Evolutionary conservation across 2,797 vertebrate genomes (phyloP).

Genomic region (Siniperca undulata): DNA sequence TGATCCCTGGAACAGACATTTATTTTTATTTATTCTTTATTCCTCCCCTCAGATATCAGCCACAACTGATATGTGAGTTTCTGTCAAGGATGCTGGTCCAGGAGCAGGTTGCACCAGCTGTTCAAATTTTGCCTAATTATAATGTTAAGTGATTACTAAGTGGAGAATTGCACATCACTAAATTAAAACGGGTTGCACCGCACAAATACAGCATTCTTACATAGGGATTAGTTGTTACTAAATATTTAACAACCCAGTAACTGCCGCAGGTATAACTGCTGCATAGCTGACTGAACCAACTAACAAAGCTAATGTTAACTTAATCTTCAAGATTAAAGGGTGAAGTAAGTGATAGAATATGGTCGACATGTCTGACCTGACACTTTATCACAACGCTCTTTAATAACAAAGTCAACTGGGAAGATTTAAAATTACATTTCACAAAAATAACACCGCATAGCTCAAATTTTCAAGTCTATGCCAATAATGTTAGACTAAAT

Average conservation of each 20-base stretch:
- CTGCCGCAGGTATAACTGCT: neutral
- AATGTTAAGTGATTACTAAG: neutral
- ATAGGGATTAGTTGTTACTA: neutral
- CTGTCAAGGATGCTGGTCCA: neutral
- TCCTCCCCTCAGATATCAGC: neutral
- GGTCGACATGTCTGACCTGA: neutral
- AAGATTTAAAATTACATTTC: neutral
- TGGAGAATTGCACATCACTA: neutral
- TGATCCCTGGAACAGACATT: constrained; percentile 14
- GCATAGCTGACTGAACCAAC: neutral
- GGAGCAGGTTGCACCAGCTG: constrained; percentile 7
- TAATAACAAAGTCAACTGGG: too few relatives aligned
- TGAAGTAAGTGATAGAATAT: neutral
- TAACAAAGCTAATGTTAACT: neutral
- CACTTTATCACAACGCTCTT: too few relatives aligned
- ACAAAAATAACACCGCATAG: neutral
- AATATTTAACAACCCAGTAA: neutral
- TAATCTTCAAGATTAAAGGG: neutral
- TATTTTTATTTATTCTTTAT: neutral
- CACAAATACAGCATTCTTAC: neutral
- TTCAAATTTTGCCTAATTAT: neutral
- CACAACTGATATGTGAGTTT: neutral
- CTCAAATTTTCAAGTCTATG: too few relatives aligned
- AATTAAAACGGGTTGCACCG: neutral
- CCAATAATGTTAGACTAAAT: too few relatives aligned